Conservation (phyloP, 2,797 vertebrate species). For the Pangasius sanitwongsei region DNA sequence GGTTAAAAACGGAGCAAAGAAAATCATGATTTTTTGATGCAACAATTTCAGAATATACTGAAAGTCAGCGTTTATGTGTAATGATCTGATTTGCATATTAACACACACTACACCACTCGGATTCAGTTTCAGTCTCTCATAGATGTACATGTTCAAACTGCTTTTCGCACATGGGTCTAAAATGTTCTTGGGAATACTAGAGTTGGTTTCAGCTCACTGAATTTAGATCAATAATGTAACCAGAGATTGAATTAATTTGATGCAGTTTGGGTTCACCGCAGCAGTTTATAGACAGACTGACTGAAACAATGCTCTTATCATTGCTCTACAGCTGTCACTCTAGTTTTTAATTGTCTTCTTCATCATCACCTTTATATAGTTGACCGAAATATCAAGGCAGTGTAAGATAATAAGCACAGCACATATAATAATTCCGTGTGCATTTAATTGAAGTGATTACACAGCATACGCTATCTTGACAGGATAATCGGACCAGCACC, state of each 20-base stretch:
- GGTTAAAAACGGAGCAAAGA: background rate
- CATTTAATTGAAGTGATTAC: background rate
- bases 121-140: background rate
- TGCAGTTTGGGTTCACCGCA: slow-evolving; percentile 16
- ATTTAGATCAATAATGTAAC: background rate
- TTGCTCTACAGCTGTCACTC: background rate
- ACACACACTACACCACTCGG: too few species aligned
- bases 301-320: background rate
- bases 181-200: background rate
- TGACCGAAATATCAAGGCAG: background rate
- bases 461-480: background rate
- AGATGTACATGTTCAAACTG: too few species aligned
- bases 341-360: background rate
- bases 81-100: background rate
- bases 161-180: background rate
- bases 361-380: background rate
- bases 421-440: background rate
- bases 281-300: background rate
- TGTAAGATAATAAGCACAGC: background rate
- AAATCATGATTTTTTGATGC: background rate
- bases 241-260: slow-evolving; percentile 3
- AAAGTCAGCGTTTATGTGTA: background rate
- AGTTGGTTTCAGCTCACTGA: background rate
- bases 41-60: background rate
- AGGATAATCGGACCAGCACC: background rate